phyloP scores from a whole-genome alignment of 2,113 vertebrate species.

The Xenus cinereus region DNA sequence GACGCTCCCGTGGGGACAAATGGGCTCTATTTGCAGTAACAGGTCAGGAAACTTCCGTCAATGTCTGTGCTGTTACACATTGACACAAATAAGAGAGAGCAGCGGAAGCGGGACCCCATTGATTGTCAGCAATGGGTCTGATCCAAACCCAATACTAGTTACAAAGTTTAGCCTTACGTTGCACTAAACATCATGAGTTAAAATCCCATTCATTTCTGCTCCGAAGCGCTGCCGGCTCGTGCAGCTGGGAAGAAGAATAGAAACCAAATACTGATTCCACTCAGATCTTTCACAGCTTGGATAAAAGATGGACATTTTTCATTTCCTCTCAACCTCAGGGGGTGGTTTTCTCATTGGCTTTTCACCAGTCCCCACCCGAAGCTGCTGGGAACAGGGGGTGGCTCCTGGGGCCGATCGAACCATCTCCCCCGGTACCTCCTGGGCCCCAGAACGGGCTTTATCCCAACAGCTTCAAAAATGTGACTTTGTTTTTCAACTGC shows the following conservation, averaged over 20 bases:
- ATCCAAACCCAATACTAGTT: neutral
- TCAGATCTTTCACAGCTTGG: neutral
- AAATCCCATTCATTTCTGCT: conserved; percentile 33
- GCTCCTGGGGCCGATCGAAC: neutral
- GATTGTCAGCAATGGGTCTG: conserved; percentile 1
- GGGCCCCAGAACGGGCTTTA: neutral
- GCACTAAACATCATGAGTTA: neutral
- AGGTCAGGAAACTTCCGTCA: neutral
- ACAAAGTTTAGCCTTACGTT: neutral
- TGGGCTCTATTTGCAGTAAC: no score
- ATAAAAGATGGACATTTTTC: neutral
- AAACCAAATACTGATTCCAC: neutral
- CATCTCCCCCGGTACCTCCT: neutral
- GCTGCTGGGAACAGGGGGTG: neutral
- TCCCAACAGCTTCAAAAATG: neutral
- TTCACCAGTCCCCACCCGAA: neutral
- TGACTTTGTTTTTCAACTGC: neutral
- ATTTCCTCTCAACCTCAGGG: neutral
- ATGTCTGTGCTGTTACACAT: neutral
- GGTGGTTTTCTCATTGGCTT: neutral
- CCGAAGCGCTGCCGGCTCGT: neutral
- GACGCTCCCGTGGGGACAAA: no score
- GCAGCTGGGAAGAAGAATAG: neutral
- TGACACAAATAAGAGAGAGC: neutral
- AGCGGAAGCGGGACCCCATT: neutral